These are phyloP conservation scores for Lepidochitona cinerea DNA, from an alignment of 2,888 invertebrate genomes.

Conservation along the genomic window DNA sequence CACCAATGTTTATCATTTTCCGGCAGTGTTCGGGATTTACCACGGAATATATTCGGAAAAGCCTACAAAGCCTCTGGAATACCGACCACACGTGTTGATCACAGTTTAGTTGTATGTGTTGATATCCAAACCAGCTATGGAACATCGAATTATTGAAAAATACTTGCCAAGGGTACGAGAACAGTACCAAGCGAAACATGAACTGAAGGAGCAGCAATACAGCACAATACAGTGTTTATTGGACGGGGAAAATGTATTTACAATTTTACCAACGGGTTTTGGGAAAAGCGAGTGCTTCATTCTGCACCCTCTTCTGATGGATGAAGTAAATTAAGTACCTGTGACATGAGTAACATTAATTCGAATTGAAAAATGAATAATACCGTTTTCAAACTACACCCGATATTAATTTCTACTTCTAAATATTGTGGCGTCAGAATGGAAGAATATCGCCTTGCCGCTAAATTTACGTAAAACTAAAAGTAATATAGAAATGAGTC, in stretches of 20 bases:
- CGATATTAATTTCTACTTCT: too few relatives aligned
- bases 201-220: constrained; percentile 8
- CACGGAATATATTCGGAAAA: too few relatives aligned
- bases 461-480: neutral
- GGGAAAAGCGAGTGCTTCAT: constrained; percentile 10
- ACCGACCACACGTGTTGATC: too few relatives aligned
- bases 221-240: neutral
- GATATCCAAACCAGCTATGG: too few relatives aligned
- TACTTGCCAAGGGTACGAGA: neutral
- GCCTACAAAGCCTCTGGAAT: too few relatives aligned
- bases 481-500: neutral
- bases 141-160: too few relatives aligned
- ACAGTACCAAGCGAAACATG: neutral
- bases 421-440: too few relatives aligned
- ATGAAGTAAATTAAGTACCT: neutral
- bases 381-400: too few relatives aligned
- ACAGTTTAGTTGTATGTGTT: too few relatives aligned
- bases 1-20: too few relatives aligned
- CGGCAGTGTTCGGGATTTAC: too few relatives aligned
- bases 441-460: neutral
- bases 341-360: neutral
- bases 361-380: too few relatives aligned
- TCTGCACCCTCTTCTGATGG: constrained; percentile 4
- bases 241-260: neutral
- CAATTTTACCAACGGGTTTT: constrained; percentile 13